These are phyloP conservation scores for Lasioglossum calceatum DNA, from an alignment of 2,888 invertebrate species.

Conservation along the genomic window DNA sequence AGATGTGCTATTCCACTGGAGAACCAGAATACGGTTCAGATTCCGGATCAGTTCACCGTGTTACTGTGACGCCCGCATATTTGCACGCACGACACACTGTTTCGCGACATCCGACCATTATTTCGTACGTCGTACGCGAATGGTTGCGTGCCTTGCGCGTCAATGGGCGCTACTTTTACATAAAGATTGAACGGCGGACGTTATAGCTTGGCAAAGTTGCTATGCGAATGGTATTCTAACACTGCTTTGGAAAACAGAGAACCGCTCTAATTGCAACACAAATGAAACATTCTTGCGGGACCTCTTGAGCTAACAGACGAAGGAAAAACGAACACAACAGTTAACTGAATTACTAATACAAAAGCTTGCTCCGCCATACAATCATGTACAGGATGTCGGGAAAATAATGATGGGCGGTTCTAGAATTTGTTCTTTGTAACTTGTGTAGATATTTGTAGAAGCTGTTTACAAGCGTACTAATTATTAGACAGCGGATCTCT, in stretches of 20 bases:
- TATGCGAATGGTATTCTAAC: neutral
- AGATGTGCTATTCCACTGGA: neutral
- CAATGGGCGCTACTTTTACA: slow-evolving; percentile 4
- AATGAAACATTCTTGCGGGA: neutral
- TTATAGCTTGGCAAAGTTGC: no score
- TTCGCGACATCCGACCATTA: slow-evolving; percentile 25
- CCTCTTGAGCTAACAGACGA: neutral
- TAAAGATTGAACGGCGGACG: neutral
- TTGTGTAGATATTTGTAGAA: no score
- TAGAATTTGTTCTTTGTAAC: neutral
- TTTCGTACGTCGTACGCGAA: slow-evolving; percentile 37
- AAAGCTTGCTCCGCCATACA: neutral
- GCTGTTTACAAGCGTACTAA: no score
- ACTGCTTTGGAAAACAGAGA: neutral
- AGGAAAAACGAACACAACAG: neutral
- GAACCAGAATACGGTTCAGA: slow-evolving; percentile 52
- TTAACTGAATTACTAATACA: neutral
- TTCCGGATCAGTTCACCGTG: slow-evolving; percentile 73
- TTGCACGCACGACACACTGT: slow-evolving; percentile 47
- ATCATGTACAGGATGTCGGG: neutral
- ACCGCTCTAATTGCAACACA: neutral
- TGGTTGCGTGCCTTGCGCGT: slow-evolving; percentile 19
- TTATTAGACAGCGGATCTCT: no score
- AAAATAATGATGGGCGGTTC: neutral
- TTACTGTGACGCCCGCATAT: slow-evolving; percentile 72